Percentiles rank a stretch among this genome's conserved stretches.
These are phyloP conservation scores for Oostethus manadensis DNA, from an alignment of 2,113 vertebrate genomes.

Conservation along the genomic window DNA sequence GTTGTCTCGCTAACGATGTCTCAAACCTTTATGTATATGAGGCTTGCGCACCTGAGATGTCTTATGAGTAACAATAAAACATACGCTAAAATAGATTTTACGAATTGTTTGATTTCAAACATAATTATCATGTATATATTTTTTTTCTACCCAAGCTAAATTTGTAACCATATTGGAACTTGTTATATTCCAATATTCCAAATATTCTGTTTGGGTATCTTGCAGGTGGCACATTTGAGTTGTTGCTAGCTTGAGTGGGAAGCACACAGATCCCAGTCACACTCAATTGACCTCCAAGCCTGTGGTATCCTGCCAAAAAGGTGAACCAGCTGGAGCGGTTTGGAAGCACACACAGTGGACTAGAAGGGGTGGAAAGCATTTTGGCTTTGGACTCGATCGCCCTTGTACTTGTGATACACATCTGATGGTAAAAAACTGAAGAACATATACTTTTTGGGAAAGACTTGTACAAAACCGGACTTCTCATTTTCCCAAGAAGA, in stretches of 20 bases:
- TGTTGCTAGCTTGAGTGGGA: conserved; percentile 45
- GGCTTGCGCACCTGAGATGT: no score
- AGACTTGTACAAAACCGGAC: conserved; percentile 53
- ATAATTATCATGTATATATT: not conserved
- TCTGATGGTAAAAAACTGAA: conserved; percentile 45
- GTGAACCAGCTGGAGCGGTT: conserved; percentile 26
- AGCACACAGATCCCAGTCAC: conserved; percentile 35
- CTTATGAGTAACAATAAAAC: no score
- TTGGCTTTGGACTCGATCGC: conserved; percentile 59
- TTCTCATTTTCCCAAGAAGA: conserved; percentile 31
- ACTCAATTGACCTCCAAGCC: conserved; percentile 31
- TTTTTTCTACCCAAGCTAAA: not conserved
- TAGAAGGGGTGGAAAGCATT: conserved; percentile 45
- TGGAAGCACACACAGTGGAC: conserved; percentile 39
- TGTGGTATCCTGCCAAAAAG: conserved; percentile 12
- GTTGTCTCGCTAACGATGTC: not conserved
- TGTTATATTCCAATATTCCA: not conserved
- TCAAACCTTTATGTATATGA: no score
- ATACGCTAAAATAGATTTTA: not conserved
- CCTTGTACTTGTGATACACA: conserved; percentile 39
- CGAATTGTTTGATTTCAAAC: not conserved
- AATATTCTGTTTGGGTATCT: not conserved
- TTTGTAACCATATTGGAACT: no score
- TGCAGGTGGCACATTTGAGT: conserved; percentile 51
- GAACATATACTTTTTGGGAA: conserved; percentile 46